Conservation (phyloP, 2,797 vertebrate genomes). For the Sphenodon punctatus region DNA sequence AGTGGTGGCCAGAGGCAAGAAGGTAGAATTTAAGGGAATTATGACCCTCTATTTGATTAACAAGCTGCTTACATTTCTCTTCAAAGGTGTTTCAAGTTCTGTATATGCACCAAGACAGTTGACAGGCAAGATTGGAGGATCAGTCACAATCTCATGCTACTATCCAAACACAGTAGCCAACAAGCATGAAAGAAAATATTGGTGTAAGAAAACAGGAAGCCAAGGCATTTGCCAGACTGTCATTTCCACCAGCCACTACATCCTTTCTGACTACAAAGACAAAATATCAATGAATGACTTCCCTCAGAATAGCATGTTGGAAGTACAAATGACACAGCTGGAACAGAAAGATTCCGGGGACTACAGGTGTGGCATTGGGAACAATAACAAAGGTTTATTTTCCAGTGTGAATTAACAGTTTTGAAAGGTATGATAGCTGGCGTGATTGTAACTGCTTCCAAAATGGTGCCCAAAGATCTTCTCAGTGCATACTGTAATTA, state of each 20-base stretch:
- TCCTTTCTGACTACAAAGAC: not conserved
- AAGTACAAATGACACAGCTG: slow-evolving; percentile 56
- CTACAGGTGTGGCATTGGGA: slow-evolving; percentile 75
- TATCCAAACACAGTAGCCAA: slow-evolving; percentile 61
- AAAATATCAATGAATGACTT: slow-evolving; percentile 55
- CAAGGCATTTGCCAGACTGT: slow-evolving; percentile 57
- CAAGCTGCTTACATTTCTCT: not conserved
- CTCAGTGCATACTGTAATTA: too few species aligned
- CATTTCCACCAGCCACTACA: slow-evolving; percentile 58
- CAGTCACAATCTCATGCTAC: slow-evolving; percentile 68
- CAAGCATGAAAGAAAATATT: slow-evolving; percentile 70
- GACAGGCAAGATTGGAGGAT: slow-evolving; percentile 43
- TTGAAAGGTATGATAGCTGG: slow-evolving; percentile 45
- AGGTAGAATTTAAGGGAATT: too few species aligned
- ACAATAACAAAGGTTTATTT: slow-evolving; percentile 10
- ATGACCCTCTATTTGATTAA: not conserved
- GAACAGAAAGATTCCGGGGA: slow-evolving; percentile 22
- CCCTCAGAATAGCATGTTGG: slow-evolving; percentile 43
- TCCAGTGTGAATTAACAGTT: slow-evolving; percentile 55
- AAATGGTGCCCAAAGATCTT: too few species aligned
- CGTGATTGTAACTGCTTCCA: not conserved
- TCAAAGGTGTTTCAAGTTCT: slow-evolving; percentile 2
- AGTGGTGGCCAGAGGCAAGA: too few species aligned
- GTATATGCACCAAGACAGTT: slow-evolving; percentile 57
- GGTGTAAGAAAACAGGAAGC: slow-evolving; percentile 37